A percentile compares a stretch with the other conserved stretches of the same genome.
Conservation (phyloP, 2,797 vertebrate species). For the Zalophus californianus region DNA sequence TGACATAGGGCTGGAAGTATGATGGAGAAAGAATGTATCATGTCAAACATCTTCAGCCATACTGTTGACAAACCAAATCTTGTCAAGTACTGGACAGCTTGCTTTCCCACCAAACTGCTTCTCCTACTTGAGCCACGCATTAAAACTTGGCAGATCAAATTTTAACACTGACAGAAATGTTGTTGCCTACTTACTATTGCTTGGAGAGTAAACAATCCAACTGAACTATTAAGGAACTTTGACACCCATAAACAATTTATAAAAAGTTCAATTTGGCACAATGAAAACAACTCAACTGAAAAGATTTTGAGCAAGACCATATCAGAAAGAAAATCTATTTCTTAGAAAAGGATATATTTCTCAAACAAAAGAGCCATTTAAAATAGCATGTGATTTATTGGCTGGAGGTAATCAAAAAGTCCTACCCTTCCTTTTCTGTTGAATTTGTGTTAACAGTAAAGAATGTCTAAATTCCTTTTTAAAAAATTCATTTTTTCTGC, state of each 20-base stretch:
- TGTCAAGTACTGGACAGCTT: conserved; percentile 71
- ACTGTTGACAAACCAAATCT: conserved; percentile 69
- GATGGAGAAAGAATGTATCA: conserved; percentile 73
- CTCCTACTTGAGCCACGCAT: not conserved
- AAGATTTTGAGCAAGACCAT: conserved; percentile 50
- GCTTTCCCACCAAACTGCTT: conserved; percentile 53
- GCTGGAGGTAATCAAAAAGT: not conserved
- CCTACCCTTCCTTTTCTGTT: not conserved
- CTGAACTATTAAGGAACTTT: conserved; percentile 42
- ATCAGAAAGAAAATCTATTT: conserved; percentile 48
- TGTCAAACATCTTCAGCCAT: conserved; percentile 75
- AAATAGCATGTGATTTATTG: conserved; percentile 8
- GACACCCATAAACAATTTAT: conserved; percentile 50
- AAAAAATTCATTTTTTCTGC: not conserved
- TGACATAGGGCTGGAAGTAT: conserved; percentile 78
- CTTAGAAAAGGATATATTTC: conserved; percentile 23
- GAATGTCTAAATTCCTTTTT: not conserved
- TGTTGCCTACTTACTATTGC: conserved; percentile 19
- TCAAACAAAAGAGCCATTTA: conserved; percentile 15
- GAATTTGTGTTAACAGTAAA: not conserved
- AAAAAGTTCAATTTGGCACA: conserved; percentile 52
- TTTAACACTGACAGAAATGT: conserved; percentile 37
- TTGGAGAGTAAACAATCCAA: conserved; percentile 23
- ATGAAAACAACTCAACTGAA: conserved; percentile 48
- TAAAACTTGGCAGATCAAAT: not conserved